Percentiles rank a stretch among this genome's conserved stretches.
Evolutionary conservation across 2,888 invertebrate genomes (phyloP).

Genomic region (Xanthorhoe designata): DNA sequence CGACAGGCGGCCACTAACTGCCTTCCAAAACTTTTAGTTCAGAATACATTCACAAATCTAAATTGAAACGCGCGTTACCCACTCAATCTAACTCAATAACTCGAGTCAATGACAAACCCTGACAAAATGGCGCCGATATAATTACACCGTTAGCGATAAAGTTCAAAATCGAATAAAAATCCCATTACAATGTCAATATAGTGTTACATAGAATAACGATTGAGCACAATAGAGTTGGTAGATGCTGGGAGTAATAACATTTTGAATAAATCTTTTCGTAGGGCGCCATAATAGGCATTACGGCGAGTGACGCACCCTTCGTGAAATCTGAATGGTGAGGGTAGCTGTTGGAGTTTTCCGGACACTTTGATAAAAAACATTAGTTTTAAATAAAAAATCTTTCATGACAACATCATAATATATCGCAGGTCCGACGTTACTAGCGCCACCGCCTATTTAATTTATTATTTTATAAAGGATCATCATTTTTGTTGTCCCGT

Average conservation of each 20-base stretch:
- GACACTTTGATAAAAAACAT: conserved; percentile 49
- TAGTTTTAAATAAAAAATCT: neutral
- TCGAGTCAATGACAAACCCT: conserved; percentile 69
- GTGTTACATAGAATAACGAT: conserved; percentile 63
- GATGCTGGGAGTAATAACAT: conserved; percentile 82
- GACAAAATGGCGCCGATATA: conserved; percentile 74
- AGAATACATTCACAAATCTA: conserved; percentile 29
- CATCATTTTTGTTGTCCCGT: too few species aligned
- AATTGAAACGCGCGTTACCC: conserved; percentile 50
- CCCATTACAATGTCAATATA: conserved; percentile 69
- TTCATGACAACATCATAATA: too few species aligned
- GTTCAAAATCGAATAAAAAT: conserved; percentile 58
- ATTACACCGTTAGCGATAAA: conserved; percentile 52
- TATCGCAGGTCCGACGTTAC: too few species aligned
- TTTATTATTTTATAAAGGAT: too few species aligned
- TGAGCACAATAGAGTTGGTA: conserved; percentile 68
- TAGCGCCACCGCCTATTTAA: too few species aligned
- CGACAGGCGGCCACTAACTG: neutral
- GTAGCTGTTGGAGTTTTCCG: conserved; percentile 47
- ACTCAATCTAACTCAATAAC: conserved; percentile 76
- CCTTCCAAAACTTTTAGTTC: conserved; percentile 1
- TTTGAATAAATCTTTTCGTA: conserved; percentile 83
- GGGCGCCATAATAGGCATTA: conserved; percentile 80
- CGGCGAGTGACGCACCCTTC: conserved; percentile 76
- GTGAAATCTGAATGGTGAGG: conserved; percentile 70